Conservation (phyloP, 2,113 vertebrate genomes). For the Emydocephalus ijimae region DNA sequence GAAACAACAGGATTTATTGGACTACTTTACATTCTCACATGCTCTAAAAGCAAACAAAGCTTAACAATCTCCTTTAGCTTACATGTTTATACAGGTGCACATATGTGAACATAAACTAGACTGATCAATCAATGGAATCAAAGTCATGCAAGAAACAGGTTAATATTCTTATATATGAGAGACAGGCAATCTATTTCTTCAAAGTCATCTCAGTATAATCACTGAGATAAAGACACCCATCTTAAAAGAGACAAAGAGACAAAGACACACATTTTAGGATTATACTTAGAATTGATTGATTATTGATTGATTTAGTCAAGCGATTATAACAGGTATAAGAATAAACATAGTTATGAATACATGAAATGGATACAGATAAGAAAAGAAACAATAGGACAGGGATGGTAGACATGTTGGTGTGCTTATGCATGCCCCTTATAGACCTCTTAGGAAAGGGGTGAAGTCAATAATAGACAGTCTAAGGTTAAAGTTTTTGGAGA, state of each 20-base stretch:
- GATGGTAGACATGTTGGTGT: no score
- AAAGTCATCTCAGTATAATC: background rate
- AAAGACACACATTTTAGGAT: background rate
- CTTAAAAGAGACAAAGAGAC: background rate
- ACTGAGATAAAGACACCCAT: background rate
- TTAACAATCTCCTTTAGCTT: background rate
- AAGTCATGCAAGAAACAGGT: background rate
- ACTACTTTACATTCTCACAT: background rate
- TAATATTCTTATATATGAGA: background rate
- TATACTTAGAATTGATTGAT: background rate
- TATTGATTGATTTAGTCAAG: no score
- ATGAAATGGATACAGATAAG: no score
- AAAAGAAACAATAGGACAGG: no score
- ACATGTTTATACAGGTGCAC: background rate
- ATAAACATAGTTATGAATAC: no score
- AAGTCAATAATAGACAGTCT: no score
- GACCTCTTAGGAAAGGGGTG: no score
- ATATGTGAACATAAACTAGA: background rate
- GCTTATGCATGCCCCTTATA: no score
- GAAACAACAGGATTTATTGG: background rate
- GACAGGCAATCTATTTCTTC: background rate
- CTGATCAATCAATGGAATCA: background rate
- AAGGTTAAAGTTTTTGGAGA: no score
- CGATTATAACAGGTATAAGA: no score
- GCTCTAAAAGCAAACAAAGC: background rate